Conservation (phyloP, 2,797 vertebrate species). For the Propithecus perrieri region DNA sequence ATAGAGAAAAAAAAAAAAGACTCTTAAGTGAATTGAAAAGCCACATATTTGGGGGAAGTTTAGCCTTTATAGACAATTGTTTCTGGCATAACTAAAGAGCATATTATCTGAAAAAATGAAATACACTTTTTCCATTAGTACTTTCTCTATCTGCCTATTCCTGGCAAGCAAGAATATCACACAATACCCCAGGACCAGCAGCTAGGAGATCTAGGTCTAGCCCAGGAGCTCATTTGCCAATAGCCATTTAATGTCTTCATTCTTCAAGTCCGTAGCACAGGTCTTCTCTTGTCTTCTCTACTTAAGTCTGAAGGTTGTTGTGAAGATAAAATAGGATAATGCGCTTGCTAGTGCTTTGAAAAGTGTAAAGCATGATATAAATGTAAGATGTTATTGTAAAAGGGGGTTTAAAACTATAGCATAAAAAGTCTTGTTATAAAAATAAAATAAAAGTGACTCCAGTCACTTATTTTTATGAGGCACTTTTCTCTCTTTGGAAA, state of each 20-base stretch:
- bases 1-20: neutral
- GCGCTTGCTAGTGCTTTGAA: neutral
- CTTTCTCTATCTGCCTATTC: neutral
- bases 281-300: neutral
- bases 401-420: constrained; percentile 59
- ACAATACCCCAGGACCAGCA: neutral
- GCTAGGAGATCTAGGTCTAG: neutral
- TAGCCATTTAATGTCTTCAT: neutral
- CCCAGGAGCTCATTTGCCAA: neutral
- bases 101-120: neutral
- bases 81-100: constrained; percentile 53
- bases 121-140: neutral
- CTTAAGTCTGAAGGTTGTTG: constrained; percentile 26
- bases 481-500: constrained; percentile 79
- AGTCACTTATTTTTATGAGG: constrained; percentile 81
- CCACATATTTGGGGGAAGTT: constrained; percentile 37
- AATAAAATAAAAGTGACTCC: constrained; percentile 78
- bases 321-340: constrained; percentile 56
- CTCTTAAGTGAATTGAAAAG: constrained; percentile 62
- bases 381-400: constrained; percentile 60
- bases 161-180: neutral
- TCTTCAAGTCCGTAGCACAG: neutral
- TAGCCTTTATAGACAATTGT: constrained; percentile 55
- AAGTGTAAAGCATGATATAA: constrained; percentile 48
- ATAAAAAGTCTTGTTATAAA: constrained; percentile 76